Evolutionary conservation across 2,888 invertebrate species (phyloP).

Genomic region (Caenorhabditis drosophilae): DNA sequence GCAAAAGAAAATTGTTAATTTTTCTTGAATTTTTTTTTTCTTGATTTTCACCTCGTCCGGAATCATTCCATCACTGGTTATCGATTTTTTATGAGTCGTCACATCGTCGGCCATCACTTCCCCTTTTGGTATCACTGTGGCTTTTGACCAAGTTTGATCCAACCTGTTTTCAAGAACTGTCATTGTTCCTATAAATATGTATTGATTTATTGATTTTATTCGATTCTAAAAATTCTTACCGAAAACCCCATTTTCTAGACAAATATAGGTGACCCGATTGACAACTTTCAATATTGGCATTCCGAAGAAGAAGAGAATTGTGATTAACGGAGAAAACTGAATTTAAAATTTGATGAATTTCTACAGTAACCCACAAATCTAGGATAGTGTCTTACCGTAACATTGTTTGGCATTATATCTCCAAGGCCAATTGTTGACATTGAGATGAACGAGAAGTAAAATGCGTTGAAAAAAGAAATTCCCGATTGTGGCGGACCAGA

Average conservation of each 20-base stretch:
- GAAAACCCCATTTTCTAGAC: conserved; percentile 53
- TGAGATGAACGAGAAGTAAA: conserved; percentile 57
- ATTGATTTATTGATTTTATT: too few species aligned
- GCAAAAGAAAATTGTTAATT: conserved; percentile 1
- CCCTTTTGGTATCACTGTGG: conserved; percentile 17
- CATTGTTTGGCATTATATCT: conserved; percentile 58
- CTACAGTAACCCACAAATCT: too few species aligned
- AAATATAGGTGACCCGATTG: conserved; percentile 52
- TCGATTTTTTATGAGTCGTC: conserved; percentile 13
- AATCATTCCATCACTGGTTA: conserved; percentile 28
- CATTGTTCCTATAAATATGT: too few species aligned
- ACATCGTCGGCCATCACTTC: conserved; percentile 5
- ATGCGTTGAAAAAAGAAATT: conserved; percentile 45
- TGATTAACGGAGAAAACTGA: conserved; percentile 42
- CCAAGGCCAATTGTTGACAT: conserved; percentile 56
- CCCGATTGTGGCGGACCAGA: conserved; percentile 38
- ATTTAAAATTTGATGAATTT: conserved; percentile 7
- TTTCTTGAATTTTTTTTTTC: background rate
- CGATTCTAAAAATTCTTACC: too few species aligned
- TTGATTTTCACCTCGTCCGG: conserved; percentile 22
- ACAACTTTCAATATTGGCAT: conserved; percentile 56
- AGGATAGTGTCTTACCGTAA: conserved; percentile 26
- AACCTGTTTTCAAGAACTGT: conserved; percentile 48
- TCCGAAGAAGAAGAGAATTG: conserved; percentile 54
- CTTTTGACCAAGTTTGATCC: conserved; percentile 32